Evolutionary conservation across 64 coral and sea anemone species (phyloP).

Genomic region (Montipora sp.): DNA sequence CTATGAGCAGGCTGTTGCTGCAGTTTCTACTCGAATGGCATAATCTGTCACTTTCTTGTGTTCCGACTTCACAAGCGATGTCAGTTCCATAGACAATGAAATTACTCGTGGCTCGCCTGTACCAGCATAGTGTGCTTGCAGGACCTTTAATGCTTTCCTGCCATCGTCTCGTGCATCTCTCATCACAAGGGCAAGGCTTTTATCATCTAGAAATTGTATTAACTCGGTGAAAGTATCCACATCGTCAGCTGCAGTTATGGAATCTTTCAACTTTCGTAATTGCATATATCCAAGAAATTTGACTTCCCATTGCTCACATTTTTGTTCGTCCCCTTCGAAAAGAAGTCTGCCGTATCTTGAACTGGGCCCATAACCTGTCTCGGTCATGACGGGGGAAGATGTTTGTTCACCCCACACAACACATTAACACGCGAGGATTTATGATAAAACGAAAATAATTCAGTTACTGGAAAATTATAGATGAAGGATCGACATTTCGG

Average conservation of each 20-base stretch:
- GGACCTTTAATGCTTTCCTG: slow-evolving; percentile 10
- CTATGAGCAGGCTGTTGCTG: slow-evolving; percentile 33
- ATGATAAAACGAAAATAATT: no score
- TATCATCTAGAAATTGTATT: background rate
- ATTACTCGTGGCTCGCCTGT: background rate
- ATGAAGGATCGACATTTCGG: no score
- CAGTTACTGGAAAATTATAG: no score
- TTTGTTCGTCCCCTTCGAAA: background rate
- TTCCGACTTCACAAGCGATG: background rate
- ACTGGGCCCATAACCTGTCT: background rate
- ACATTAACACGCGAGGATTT: no score
- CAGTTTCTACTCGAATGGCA: background rate
- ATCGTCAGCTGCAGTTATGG: no score
- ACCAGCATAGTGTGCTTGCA: slow-evolving; percentile 7
- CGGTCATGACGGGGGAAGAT: background rate
- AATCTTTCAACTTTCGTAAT: no score
- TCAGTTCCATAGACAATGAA: slow-evolving; percentile 22
- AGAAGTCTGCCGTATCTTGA: background rate
- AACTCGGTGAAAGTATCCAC: background rate
- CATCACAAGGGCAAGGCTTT: slow-evolving; percentile 28
- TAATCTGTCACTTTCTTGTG: no score
- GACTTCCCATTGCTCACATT: background rate
- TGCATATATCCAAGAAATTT: background rate
- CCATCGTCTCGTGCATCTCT: slow-evolving; percentile 23
- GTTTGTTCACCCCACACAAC: background rate